phyloP scores from a whole-genome alignment of 2,113 vertebrate species.

The Toxotes jaculatrix region DNA sequence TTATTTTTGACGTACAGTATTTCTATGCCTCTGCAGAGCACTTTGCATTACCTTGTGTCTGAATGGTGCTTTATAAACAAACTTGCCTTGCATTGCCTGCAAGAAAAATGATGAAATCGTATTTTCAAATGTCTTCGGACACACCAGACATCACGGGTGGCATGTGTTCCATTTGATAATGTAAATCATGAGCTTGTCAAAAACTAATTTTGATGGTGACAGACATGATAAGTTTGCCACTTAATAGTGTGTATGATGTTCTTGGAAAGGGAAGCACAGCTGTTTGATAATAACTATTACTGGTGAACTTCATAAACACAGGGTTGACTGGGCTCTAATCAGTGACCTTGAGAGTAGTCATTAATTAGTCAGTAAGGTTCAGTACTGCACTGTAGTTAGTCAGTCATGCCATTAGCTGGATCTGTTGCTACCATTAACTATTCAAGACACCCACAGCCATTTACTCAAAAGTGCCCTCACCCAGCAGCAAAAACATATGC shows the following conservation, averaged over 20 bases:
- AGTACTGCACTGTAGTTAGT: constrained; percentile 54
- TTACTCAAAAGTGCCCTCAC: constrained; percentile 48
- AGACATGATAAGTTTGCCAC: constrained; percentile 12
- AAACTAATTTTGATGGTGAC: not conserved
- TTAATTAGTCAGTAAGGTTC: constrained; percentile 60
- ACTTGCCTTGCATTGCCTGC: not conserved
- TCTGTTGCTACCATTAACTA: constrained; percentile 74
- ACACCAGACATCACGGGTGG: not conserved
- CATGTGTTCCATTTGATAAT: constrained; percentile 10
- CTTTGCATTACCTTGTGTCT: not conserved
- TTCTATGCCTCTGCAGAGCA: not conserved
- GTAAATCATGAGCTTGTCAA: constrained; percentile 22
- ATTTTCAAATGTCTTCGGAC: not conserved
- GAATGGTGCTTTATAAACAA: not conserved
- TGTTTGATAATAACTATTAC: constrained; percentile 11
- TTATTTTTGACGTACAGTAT: not conserved
- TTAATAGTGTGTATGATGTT: not conserved
- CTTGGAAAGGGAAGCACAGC: not conserved
- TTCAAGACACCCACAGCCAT: constrained; percentile 69
- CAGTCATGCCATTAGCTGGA: constrained; percentile 65
- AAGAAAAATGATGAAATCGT: not conserved
- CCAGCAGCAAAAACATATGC: constrained; percentile 22
- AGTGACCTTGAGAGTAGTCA: constrained; percentile 66
- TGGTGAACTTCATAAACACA: constrained; percentile 33
- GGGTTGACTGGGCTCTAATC: constrained; percentile 20